Evolutionary conservation across 2,113 vertebrate species (phyloP), one percentile per base, ranked within the genome.

Genomic region (Sylvia atricapilla): DNA sequence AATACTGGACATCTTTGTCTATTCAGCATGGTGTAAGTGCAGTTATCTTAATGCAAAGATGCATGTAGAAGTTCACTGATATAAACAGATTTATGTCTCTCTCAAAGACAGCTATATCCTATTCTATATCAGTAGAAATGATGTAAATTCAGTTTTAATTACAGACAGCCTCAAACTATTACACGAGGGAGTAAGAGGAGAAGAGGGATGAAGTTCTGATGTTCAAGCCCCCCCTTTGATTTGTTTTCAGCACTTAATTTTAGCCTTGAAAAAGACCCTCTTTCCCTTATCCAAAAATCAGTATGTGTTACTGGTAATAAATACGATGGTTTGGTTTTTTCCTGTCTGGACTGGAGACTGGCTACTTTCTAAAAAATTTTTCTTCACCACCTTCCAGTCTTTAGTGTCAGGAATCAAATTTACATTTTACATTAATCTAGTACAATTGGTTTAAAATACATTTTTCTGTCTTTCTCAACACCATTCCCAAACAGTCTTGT

Each of bases 21-120:
- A 73, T 91, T 82, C 27, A 93, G 47, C 56, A 39, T 3, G 27
- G 25, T 87, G 15, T 79, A 96, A 96, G 31, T 64, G 63, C 49
- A 93, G 92, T 93, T 97, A 66, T 91, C 62, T 94, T 92, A 84
- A 31, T 93, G 75, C 93, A 91, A 88, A 85, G 35, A 75, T 91
- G 64, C 16, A 60, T 66, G 31, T 66, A 86, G 49, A 33, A 9
- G n/a, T 87, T 93, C 81, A 86, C 39, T 76, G 59, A 87, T 68
- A 91, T 77, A 97, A 96, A 43, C 50, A 84, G 67, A 79, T 78
- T 92, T 91, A 95, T 86, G 22, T 56, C 58, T 56, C 80, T 96
- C 84, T 91, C 76, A 46, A 72, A 93, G 92, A 89, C 14, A 91
- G 77, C 60, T 95, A 76, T 14, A 47, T 75, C 75, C 24, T 55